Evolutionary conservation across 2,113 vertebrate species (phyloP).

Genomic region (Oreochromis tanganicae): DNA sequence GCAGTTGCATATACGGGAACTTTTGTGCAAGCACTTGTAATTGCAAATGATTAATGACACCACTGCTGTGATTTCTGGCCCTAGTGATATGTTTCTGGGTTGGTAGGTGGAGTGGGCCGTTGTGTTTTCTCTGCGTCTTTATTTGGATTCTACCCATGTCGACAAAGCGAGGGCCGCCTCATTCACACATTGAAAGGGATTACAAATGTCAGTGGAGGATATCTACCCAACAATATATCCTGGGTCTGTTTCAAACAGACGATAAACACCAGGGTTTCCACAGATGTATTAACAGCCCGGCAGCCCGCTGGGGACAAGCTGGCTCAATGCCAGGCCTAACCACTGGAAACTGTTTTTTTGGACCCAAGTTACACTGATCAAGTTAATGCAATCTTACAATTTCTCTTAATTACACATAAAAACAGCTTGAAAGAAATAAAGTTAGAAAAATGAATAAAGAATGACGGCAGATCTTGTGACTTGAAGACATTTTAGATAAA

Average conservation of each 20-base stretch:
- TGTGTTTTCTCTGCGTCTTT: not conserved
- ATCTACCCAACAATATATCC: conserved; percentile 14
- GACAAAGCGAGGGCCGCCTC: not conserved
- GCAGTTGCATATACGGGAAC: not conserved
- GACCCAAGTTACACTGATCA: not conserved
- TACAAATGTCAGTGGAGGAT: conserved; percentile 11
- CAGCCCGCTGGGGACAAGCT: not conserved
- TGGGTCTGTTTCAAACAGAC: conserved; percentile 23
- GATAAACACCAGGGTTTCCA: not conserved
- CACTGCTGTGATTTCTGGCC: not conserved
- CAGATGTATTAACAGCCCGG: not conserved
- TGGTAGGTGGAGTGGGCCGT: not conserved
- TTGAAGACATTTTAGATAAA: not conserved
- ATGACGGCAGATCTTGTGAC: not conserved
- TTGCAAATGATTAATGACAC: not conserved
- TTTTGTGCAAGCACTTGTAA: not conserved
- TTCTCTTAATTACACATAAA: not conserved
- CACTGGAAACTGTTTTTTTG: not conserved
- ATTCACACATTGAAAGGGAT: conserved; percentile 10
- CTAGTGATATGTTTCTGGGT: not conserved
- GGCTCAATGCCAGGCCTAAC: not conserved
- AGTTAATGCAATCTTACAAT: not conserved
- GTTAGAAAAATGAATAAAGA: not conserved
- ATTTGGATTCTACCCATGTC: not conserved
- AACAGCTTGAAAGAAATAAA: not conserved